These are phyloP conservation scores for Melanotaenia parkinsoni DNA, from an alignment of 2,797 vertebrate species.

Conservation along the genomic window DNA sequence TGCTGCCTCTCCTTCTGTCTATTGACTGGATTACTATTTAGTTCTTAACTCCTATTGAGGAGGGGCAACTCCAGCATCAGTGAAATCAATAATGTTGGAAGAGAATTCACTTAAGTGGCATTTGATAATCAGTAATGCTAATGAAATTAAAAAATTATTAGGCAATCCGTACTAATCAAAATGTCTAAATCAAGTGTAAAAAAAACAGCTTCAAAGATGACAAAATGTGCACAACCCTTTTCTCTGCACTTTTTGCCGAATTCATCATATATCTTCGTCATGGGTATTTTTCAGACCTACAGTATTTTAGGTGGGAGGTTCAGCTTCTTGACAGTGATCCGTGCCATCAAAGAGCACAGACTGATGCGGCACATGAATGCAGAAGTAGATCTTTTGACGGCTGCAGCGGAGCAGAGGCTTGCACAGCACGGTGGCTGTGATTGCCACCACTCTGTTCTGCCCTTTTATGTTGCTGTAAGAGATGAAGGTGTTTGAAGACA, in stretches of 20 bases:
- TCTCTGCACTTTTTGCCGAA: constrained; percentile 1
- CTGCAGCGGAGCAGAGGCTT: constrained; percentile 54
- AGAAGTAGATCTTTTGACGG: constrained; percentile 60
- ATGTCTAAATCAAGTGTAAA: constrained; percentile 23
- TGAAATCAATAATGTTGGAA: constrained; percentile 58
- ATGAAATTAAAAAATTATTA: constrained; percentile 65
- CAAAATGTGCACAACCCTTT: neutral
- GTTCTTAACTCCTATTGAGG: constrained; percentile 61
- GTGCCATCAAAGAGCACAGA: constrained; percentile 67
- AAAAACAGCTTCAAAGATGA: neutral
- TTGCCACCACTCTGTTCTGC: constrained; percentile 63
- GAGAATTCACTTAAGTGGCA: constrained; percentile 51
- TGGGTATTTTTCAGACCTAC: constrained; percentile 36
- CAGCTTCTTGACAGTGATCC: constrained; percentile 65
- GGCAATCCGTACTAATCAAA: constrained; percentile 56
- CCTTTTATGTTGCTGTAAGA: constrained; percentile 76
- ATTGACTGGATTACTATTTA: constrained; percentile 61
- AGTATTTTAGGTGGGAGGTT: constrained; percentile 41
- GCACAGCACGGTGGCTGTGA: constrained; percentile 53
- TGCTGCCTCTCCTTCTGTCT: constrained; percentile 36
- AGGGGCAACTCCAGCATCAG: constrained; percentile 32
- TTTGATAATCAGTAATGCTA: constrained; percentile 62
- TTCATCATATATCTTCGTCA: constrained; percentile 19
- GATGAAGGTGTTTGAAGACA: constrained; percentile 79
- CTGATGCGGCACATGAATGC: constrained; percentile 66